phyloP scores from a whole-genome alignment of 2,888 invertebrate species.

The Megamerina dolium region DNA sequence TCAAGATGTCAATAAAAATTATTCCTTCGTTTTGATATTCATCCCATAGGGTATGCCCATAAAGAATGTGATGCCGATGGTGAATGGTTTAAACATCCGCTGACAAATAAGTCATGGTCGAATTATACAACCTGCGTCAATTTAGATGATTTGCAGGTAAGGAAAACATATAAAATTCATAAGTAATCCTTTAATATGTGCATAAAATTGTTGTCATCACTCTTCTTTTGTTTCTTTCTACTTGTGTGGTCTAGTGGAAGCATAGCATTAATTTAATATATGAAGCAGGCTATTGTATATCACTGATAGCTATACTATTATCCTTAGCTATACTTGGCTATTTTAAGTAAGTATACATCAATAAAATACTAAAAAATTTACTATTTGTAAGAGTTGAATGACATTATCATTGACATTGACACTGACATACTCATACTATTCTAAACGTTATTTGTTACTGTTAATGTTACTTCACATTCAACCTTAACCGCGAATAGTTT shows the following conservation, averaged over 20 bases:
- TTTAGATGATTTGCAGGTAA: constrained; percentile 61
- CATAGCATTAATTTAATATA: constrained; percentile 70
- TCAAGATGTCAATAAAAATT: too few species aligned
- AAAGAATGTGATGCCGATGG: constrained; percentile 75
- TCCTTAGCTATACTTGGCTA: constrained; percentile 77
- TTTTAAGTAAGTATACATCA: constrained; percentile 68
- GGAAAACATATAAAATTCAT: constrained; percentile 21
- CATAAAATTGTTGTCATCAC: too few species aligned
- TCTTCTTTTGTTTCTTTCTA: not conserved
- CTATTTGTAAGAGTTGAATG: too few species aligned
- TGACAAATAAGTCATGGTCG: constrained; percentile 73
- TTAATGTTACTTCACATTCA: too few species aligned
- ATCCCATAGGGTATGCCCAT: constrained; percentile 65
- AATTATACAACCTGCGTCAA: constrained; percentile 87
- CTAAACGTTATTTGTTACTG: too few species aligned
- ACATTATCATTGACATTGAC: not conserved
- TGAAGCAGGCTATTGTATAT: constrained; percentile 80
- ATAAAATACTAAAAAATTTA: not conserved
- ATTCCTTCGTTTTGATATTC: too few species aligned
- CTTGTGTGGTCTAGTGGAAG: constrained; percentile 55
- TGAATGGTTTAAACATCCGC: constrained; percentile 77
- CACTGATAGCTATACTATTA: constrained; percentile 73
- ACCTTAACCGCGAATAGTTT: too few species aligned
- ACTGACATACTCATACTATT: too few species aligned
- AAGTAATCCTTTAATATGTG: too few species aligned